A percentile compares a stretch with the other conserved stretches of the same genome.
Evolutionary conservation across 2,888 invertebrate species (phyloP).

Genomic region (Amblyjoppa fuscipennis): DNA sequence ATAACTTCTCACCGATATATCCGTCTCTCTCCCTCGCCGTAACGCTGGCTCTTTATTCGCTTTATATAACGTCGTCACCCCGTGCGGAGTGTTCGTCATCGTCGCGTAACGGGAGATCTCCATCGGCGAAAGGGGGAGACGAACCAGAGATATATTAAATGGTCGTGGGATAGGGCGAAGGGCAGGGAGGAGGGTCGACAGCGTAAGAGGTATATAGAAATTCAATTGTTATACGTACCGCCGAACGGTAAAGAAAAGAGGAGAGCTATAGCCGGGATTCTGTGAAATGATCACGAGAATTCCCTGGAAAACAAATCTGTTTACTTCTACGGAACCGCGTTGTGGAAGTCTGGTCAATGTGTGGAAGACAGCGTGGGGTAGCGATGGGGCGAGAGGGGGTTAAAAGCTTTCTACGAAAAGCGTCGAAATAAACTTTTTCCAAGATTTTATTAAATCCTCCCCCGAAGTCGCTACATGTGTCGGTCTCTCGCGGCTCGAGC

Average conservation of each 20-base stretch:
- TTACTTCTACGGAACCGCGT: constrained; percentile 51
- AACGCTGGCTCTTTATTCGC: constrained; percentile 27
- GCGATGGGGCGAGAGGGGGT: background rate
- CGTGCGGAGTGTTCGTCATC: constrained; percentile 54
- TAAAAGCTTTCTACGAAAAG: constrained; percentile 61
- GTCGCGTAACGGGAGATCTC: constrained; percentile 57
- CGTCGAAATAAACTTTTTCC: constrained; percentile 55
- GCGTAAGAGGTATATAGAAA: constrained; percentile 12
- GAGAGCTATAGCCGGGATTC: constrained; percentile 19
- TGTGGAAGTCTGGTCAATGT: constrained; percentile 19
- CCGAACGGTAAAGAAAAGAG: constrained; percentile 3
- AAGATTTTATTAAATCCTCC: constrained; percentile 47
- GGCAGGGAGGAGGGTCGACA: background rate
- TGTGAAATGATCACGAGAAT: constrained; percentile 45
- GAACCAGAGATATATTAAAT: constrained; percentile 47
- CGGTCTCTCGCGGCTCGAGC: background rate
- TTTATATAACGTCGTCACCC: constrained; percentile 61
- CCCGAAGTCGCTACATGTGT: constrained; percentile 35
- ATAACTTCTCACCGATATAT: constrained; percentile 60
- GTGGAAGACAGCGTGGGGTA: background rate
- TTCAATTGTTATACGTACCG: constrained; percentile 10
- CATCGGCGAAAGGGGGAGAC: constrained; percentile 39
- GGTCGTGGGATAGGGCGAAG: no score
- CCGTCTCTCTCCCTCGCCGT: constrained; percentile 32
- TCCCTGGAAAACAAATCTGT: constrained; percentile 67